Evolutionary conservation across 1,140 invertebrate genomes (phyloP), one percentile per base, ranked within the genome.

Genomic region (Mercenaria mercenaria): DNA sequence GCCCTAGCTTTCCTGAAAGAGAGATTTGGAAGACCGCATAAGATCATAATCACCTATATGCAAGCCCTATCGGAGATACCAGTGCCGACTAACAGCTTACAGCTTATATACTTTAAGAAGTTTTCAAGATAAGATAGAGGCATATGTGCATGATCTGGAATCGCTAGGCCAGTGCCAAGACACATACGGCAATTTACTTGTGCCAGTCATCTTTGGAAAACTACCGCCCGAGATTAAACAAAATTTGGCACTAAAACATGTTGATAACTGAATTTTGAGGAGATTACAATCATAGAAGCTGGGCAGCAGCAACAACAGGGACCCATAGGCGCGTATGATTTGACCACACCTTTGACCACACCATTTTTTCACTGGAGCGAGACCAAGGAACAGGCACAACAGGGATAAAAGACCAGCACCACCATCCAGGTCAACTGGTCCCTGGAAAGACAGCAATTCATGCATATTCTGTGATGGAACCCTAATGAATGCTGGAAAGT

Each of bases 31-130:
- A 67, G 88, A n/a, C 32, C 86, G 13, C 72, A 89, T 34, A 85
- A 89, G 64, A 86, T 91, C 41, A 76, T 82, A n/a, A 41, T 76
- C 18, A 76, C 77, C 39, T 86, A 80, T 37, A 91, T 89, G 82
- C 43, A 86, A 86, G 41, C 23, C 37, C 50, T 91, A 43, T 29
- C 80, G 4, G 41, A 89, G 8, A 15, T 86, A 32, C 90, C 87
- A 20, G 18, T 41, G 20, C 90, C 87, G 26, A 15, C 11, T 20
- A 41, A 52, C 47, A 81, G 4, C 29, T 20, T 61, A 3, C 23
- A 34, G 11, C 6, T 15, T 69, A 26, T 18, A 64, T n/a, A 85
- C 80, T 67, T 59, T 91, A 34, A 67, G 81, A 69, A 26, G 23
- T 37, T 91, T 81, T 74, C 23, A 81, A 39, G 90, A 89, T 61